Evolutionary conservation across 2,113 vertebrate genomes (phyloP).

Genomic region (Phrynosoma platyrhinos): DNA sequence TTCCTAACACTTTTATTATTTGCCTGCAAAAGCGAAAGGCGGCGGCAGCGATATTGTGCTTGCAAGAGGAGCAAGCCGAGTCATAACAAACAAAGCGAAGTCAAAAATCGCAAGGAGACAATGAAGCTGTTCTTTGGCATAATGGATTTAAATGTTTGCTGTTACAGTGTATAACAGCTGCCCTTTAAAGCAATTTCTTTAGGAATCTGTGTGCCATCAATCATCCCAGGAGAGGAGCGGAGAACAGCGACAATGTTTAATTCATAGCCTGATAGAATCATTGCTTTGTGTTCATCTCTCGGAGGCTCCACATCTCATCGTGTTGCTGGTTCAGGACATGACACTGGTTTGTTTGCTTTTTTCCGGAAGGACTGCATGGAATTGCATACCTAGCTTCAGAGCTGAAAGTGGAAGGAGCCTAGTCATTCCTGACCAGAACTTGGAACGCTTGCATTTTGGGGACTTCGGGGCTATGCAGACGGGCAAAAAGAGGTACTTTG

Average conservation of each 20-base stretch:
- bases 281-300: slow-evolving; percentile 50
- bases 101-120: slow-evolving; percentile 55
- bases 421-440: slow-evolving; percentile 8
- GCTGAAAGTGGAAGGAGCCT: slow-evolving; percentile 71
- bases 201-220: slow-evolving; percentile 64
- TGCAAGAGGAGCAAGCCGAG: slow-evolving; percentile 39
- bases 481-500: no score
- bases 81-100: slow-evolving; percentile 38
- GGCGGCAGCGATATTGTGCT: slow-evolving; percentile 9
- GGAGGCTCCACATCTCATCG: slow-evolving; percentile 75
- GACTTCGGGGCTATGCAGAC: no score
- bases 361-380: slow-evolving; percentile 75
- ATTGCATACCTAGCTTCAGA: slow-evolving; percentile 55
- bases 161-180: slow-evolving; percentile 63
- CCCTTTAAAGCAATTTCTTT: slow-evolving; percentile 72
- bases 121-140: slow-evolving; percentile 56
- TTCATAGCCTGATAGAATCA: slow-evolving; percentile 67
- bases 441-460: no score
- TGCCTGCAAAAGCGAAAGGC: slow-evolving; percentile 34
- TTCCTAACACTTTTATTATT: slow-evolving; percentile 11
- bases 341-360: slow-evolving; percentile 64
- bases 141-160: slow-evolving; percentile 68
- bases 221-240: slow-evolving; percentile 65
- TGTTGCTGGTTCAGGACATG: slow-evolving; percentile 70
- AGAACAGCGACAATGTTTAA: slow-evolving; percentile 69